Evolutionary conservation across 1,140 invertebrate species (phyloP), one percentile per base, ranked within the genome.

Genomic region (Zaprionus capensis): DNA sequence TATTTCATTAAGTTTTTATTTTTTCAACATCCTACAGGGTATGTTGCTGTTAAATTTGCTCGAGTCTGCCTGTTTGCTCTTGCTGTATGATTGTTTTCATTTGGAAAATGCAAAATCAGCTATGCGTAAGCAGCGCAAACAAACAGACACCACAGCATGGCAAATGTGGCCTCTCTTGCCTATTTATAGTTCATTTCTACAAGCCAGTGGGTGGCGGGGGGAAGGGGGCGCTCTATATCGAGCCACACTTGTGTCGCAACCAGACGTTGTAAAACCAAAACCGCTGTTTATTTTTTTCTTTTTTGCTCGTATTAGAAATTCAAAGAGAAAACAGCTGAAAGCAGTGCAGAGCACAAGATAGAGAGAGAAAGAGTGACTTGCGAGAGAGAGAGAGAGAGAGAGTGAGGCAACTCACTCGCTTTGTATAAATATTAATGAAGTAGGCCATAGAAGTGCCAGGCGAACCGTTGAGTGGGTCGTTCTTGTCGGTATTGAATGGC

Each of bases 381-480:
- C 1, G 14, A 3, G 28, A 38, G 63, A 57, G 22, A 38, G 61
- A 28, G 62, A 5, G 12, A 5, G 36, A 15, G 17, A n/a, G 26
- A 36, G 41, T 15, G 31, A 20, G 53, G 31, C 56, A 68, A 74
- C 31, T 68, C 55, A 44, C 44, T 56, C 38, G 71, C 65, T 84
- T 88, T 90, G 85, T 79, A 88, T 88, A 88, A 88, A 88, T 88
- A 88, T 88, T 88, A 88, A 88, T 88, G 85, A 88, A 88, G 84
- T 88, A 81, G 84, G 81, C 85, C 84, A 84, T 88, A 88, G 71
- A 84, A 87, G 84, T 81, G 78, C 74, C 67, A 72, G 62, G 66
- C 28, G 41, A 69, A 51, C 62, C 71, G 51, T 74, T 64, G 71
- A 72, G 81, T 71, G 55, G 46, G 51, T 71, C 55, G 58, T 71